Percentiles rank a stretch among this genome's conserved stretches.
Conservation (phyloP, 2,888 invertebrate genomes). For the Thyatira batis region DNA sequence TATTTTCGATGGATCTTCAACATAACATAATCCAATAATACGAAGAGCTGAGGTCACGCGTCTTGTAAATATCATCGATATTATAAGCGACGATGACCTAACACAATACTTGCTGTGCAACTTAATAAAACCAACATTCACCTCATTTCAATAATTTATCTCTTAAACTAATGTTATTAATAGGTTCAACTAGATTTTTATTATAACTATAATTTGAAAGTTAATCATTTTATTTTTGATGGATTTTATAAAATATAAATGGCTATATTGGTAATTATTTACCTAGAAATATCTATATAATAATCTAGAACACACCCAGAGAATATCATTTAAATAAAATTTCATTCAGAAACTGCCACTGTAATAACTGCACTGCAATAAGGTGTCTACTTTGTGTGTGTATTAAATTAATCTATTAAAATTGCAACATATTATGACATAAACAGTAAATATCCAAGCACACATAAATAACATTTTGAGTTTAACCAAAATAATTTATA, state of each 20-base stretch:
- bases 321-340: too few relatives aligned
- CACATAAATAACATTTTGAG: background rate
- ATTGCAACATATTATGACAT: slow-evolving; percentile 35
- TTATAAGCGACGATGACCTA: slow-evolving; percentile 63
- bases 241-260: too few relatives aligned
- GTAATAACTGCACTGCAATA: too few relatives aligned
- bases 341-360: too few relatives aligned
- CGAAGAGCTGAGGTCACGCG: slow-evolving; percentile 50
- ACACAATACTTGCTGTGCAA: slow-evolving; percentile 33
- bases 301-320: too few relatives aligned
- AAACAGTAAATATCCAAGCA: slow-evolving; percentile 18
- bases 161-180: background rate
- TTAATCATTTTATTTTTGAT: too few relatives aligned
- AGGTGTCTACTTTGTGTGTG: slow-evolving; percentile 24
- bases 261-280: too few relatives aligned
- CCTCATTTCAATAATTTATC: slow-evolving; percentile 19
- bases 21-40: slow-evolving; percentile 39
- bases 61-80: slow-evolving; percentile 57
- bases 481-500: background rate
- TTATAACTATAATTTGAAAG: too few relatives aligned
- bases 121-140: slow-evolving; percentile 26
- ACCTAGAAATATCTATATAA: too few relatives aligned
- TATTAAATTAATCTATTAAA: slow-evolving; percentile 33
- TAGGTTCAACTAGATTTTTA: slow-evolving; percentile 1
- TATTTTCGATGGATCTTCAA: slow-evolving; percentile 38